Evolutionary conservation across 2,797 vertebrate genomes (phyloP).

Genomic region (Falco naumanni): DNA sequence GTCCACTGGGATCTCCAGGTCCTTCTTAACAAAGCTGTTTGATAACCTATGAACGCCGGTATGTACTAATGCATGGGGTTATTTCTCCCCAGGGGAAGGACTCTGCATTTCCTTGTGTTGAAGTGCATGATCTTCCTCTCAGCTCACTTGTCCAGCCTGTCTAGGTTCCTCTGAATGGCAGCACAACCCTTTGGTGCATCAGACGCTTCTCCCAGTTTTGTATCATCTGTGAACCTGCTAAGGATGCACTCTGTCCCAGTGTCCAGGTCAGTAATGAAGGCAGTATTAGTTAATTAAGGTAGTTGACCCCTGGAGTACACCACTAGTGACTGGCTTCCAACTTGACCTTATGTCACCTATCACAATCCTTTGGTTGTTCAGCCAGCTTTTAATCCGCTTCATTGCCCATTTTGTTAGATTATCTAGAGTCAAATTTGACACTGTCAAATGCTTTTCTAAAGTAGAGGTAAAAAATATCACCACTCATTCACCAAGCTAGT

Average conservation of each 20-base stretch:
- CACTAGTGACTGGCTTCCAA: neutral
- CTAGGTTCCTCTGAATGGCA: too few species aligned
- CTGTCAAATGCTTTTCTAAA: neutral
- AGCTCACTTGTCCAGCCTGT: too few species aligned
- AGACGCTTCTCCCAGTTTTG: too few species aligned
- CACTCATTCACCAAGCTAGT: too few species aligned
- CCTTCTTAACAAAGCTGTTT: neutral
- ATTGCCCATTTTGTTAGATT: neutral
- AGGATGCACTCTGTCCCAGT: too few species aligned
- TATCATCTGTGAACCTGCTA: too few species aligned
- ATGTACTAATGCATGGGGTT: neutral
- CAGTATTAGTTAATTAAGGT: neutral
- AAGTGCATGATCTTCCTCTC: neutral
- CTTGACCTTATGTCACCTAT: neutral
- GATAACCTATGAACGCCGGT: neutral
- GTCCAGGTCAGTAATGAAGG: too few species aligned
- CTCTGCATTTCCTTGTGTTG: neutral
- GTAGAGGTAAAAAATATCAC: neutral
- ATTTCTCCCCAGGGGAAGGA: neutral
- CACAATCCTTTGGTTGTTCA: neutral
- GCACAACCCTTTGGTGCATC: too few species aligned
- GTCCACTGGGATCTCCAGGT: too few species aligned
- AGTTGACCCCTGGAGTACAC: neutral
- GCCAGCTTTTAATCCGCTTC: neutral
- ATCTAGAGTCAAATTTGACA: neutral